These are phyloP conservation scores for Phyllostomus hastatus DNA, from an alignment of 2,113 vertebrate species.

Conservation along the genomic window DNA sequence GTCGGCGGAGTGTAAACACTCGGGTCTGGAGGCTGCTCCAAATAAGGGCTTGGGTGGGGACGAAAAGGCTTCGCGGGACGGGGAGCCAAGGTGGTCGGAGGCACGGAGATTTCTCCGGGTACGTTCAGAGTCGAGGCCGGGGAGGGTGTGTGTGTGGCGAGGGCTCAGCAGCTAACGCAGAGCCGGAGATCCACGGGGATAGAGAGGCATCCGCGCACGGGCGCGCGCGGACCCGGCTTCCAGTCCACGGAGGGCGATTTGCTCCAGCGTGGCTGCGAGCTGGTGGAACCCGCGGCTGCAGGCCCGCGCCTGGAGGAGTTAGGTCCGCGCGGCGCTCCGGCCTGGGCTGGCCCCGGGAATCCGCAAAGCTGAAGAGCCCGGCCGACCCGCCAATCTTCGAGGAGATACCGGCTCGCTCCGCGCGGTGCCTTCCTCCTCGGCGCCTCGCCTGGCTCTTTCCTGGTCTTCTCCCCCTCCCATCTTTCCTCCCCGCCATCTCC, in stretches of 20 bases:
- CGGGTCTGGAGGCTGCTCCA: not conserved
- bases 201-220: too few species aligned
- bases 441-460: not conserved
- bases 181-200: not conserved
- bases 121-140: not conserved
- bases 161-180: not conserved
- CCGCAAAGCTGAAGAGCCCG: not conserved
- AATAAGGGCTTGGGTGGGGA: not conserved
- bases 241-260: not conserved
- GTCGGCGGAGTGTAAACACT: not conserved
- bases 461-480: too few species aligned
- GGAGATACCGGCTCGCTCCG: not conserved
- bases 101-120: not conserved
- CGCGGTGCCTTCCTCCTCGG: not conserved
- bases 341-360: not conserved
- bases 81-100: not conserved
- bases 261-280: not conserved
- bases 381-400: not conserved
- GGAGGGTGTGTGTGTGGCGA: accelerated
- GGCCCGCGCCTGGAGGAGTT: not conserved
- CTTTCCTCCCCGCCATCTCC: not conserved
- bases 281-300: not conserved
- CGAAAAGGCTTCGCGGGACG: not conserved
- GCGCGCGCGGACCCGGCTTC: too few species aligned
- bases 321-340: not conserved